Base-by-base conservation (phyloP, 2,113 vertebrate genomes). In the Damaliscus lunatus region DNA sequence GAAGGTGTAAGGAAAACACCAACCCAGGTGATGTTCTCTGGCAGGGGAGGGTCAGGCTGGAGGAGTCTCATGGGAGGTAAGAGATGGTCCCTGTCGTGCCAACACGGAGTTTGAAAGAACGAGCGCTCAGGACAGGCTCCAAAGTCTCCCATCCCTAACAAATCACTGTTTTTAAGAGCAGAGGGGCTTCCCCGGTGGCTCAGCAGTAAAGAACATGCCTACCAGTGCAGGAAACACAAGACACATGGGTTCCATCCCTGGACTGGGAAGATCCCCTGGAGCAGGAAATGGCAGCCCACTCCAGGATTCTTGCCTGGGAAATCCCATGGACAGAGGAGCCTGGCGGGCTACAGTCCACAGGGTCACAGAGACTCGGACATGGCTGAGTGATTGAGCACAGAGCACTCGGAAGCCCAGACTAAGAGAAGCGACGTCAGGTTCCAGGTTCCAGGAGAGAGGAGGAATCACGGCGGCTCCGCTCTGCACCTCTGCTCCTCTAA, bases 101-200 rank as follows among this genome's bases (percentile, higher is more conserved):
- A 1, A 0, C 1, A 0, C 3, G 43, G 55, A 85, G 40, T 74
- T 17, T 1, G 5, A 25, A 53, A 59, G 31, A 14, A 15, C 0
- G 3, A 59, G 57, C 21, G 16, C 19, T 14, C 52, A 46, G 71
- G 27, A 13, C 80, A 31, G 90, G 71, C 60, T 3, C 25, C 55
- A 15, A 5, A 67, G 15, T n/a, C 13, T 31, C 31, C 85, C 10
- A 7, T 7, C 25, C 36, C 64, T 25, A 6, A 6, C 2, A n/a
- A 62, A 50, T 13, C 4, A 43, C 27, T 2, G 3, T 6, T 82
- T 53, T 78, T 16, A 80, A 48, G 36, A 84, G 29, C 60, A 89
- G 71, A 43, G 71, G 12, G 23, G 71, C 40, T 77, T 43, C 40
- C 71, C 40, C 1, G 3, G 71, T 4, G 71, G 40, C 6, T 77